Percentiles rank a stretch among this genome's conserved stretches.
Evolutionary conservation across 2,113 vertebrate species (phyloP).

Genomic region (Burhinus bistriatus): DNA sequence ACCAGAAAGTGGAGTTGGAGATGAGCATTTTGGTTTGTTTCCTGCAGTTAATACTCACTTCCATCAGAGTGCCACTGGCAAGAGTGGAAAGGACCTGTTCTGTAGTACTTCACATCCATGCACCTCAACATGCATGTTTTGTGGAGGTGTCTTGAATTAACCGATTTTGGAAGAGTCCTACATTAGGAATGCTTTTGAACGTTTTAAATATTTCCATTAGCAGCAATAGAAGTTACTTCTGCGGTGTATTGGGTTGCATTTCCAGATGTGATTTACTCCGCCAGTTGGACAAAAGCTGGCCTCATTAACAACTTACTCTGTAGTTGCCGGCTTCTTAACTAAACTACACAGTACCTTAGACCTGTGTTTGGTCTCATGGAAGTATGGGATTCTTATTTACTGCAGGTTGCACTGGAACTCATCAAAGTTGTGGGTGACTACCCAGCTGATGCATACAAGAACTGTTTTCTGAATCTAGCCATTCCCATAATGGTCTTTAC

Average conservation of each 20-base stretch:
- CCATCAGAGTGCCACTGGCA: not conserved
- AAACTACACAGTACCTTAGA: not conserved
- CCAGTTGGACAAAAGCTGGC: not conserved
- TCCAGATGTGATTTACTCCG: not conserved
- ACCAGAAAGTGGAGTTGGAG: not conserved
- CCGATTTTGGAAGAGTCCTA: not conserved
- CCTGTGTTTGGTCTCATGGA: not conserved
- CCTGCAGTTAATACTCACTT: not conserved
- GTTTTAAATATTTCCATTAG: not conserved
- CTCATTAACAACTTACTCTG: not conserved
- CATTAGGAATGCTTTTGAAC: not conserved
- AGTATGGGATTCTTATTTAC: not conserved
- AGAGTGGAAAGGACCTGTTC: not conserved
- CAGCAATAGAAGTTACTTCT: not conserved
- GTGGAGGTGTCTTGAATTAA: not conserved
- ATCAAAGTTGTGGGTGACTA: constrained; percentile 89
- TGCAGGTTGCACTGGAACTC: constrained; percentile 91
- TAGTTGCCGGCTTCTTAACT: not conserved
- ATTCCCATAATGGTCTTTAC: constrained; percentile 94
- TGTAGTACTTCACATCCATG: not conserved
- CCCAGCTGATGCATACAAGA: constrained; percentile 88
- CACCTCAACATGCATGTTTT: not conserved
- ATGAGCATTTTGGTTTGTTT: not conserved
- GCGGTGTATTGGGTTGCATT: not conserved
- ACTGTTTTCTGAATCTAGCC: constrained; percentile 98